Conservation (phyloP, 2,113 vertebrate genomes). For the Butorides virescens region DNA sequence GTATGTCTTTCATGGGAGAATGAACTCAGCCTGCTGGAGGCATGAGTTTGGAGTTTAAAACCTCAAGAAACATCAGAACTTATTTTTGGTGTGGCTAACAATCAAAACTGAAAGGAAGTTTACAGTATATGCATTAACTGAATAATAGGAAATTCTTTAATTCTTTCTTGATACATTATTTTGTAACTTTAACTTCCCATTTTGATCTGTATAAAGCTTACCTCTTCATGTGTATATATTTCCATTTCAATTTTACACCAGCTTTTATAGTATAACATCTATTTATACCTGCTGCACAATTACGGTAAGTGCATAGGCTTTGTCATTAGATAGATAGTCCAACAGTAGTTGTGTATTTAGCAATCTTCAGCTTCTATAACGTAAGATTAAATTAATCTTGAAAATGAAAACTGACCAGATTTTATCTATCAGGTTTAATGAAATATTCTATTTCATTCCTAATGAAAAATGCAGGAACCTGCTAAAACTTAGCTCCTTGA, state of each 20-base stretch:
- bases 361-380: neutral
- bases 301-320: neutral
- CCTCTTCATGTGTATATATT: neutral
- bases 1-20: neutral
- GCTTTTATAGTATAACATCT: neutral
- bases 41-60: neutral
- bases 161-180: neutral
- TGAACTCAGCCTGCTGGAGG: neutral
- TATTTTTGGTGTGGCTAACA: neutral
- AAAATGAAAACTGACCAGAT: neutral
- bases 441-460: neutral
- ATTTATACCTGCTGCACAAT: neutral
- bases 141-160: neutral
- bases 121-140: neutral
- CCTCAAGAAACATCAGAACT: neutral
- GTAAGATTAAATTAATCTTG: neutral
- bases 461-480: neutral
- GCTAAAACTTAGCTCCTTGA: neutral
- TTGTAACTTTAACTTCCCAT: neutral
- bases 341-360: neutral
- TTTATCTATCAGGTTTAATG: neutral
- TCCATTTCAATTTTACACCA: neutral
- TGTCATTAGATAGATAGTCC: neutral
- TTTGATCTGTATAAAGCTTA: neutral
- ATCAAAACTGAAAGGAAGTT: neutral